phyloP scores from a whole-genome alignment of 2,888 invertebrate genomes.

The Tridacna crocea region DNA sequence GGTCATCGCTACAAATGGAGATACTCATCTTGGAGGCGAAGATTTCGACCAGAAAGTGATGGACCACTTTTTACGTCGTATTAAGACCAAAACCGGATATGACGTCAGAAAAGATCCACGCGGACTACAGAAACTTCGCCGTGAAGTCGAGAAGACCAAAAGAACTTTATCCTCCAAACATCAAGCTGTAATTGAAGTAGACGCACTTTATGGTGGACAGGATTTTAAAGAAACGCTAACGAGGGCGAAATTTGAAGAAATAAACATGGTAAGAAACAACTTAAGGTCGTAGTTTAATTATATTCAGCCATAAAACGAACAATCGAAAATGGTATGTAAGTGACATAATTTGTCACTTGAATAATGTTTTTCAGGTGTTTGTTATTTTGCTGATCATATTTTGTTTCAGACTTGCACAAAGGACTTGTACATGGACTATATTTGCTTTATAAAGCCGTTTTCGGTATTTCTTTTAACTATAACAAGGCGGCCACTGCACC shows the following conservation, averaged over 20 bases:
- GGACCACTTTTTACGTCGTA: conserved; percentile 99
- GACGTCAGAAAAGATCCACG: conserved; percentile 97
- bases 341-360: too few relatives aligned
- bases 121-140: conserved; percentile 97
- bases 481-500: too few relatives aligned
- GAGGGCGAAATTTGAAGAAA: conserved; percentile 98
- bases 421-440: too few relatives aligned
- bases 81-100: conserved; percentile 99
- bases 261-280: conserved; percentile 91
- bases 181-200: conserved; percentile 98
- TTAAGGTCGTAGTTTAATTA: too few relatives aligned
- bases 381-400: too few relatives aligned
- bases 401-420: too few relatives aligned
- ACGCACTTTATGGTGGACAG: conserved; percentile 98
- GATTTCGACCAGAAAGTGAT: conserved; percentile 99
- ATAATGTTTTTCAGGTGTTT: too few relatives aligned
- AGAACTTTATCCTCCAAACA: conserved; percentile 96
- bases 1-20: conserved; percentile 93
- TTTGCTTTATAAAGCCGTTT: too few relatives aligned
- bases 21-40: conserved; percentile 99
- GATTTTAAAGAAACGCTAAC: conserved; percentile 99
- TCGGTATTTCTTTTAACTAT: too few relatives aligned
- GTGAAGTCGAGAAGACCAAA: conserved; percentile 99
- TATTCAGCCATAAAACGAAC: too few relatives aligned
- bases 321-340: too few relatives aligned